Conservation (phyloP, 2,797 vertebrate genomes). For the Argya squamiceps region DNA sequence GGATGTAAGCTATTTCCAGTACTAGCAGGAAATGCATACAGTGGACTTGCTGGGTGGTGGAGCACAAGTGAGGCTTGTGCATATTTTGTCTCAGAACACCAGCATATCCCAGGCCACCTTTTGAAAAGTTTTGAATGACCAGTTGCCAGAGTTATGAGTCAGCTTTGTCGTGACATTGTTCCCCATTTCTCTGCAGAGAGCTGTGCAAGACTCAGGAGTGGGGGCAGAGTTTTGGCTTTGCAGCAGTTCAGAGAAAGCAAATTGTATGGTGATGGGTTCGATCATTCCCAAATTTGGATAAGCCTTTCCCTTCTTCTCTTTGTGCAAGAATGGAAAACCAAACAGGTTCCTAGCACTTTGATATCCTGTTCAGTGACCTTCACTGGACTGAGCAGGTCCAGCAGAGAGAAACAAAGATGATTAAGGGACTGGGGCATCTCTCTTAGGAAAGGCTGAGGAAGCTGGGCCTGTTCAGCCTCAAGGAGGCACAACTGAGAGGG, state of each 20-base stretch:
- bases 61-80: background rate
- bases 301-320: background rate
- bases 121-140: background rate
- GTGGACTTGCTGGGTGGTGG: background rate
- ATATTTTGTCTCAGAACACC: background rate
- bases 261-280: rapidly evolving
- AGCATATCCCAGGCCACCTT: background rate
- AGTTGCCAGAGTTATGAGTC: background rate
- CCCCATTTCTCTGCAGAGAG: background rate
- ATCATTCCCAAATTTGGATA: background rate
- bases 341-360: background rate
- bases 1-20: background rate
- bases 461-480: background rate
- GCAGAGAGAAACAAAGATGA: background rate
- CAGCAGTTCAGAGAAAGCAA: background rate
- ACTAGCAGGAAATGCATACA: background rate
- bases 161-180: background rate
- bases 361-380: background rate
- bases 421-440: no score
- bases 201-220: background rate
- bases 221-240: background rate
- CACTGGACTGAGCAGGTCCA: background rate
- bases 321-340: background rate
- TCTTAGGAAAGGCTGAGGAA: background rate
- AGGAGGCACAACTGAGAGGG: rapidly evolving